These are phyloP conservation scores for Bryconaethiops microstoma DNA, from an alignment of 2,797 vertebrate genomes.

Conservation along the genomic window DNA sequence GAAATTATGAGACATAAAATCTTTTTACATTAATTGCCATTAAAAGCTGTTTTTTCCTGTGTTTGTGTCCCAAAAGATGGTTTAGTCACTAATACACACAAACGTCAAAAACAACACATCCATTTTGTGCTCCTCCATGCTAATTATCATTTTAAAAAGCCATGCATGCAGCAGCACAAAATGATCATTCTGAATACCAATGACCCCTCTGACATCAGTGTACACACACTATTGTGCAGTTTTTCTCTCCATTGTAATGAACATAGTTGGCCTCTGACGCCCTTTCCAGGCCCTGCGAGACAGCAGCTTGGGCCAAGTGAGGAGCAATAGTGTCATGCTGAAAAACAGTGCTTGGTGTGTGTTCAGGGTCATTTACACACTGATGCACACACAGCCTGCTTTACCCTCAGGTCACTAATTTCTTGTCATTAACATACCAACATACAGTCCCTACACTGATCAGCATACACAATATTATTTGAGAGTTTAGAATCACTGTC, in stretches of 20 bases:
- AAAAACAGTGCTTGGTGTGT: background rate
- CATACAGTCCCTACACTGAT: background rate
- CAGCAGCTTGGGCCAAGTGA: slow-evolving; percentile 7
- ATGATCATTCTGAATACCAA: slow-evolving; percentile 50
- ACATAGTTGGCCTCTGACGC: slow-evolving; percentile 26
- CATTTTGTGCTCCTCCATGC: slow-evolving; percentile 1
- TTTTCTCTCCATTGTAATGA: slow-evolving; percentile 37
- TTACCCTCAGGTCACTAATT: slow-evolving; percentile 6
- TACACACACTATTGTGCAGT: slow-evolving; percentile 16
- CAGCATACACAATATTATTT: background rate
- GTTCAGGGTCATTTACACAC: slow-evolving; percentile 23
- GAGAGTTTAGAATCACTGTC: background rate
- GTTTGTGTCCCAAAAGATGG: no score
- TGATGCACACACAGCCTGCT: background rate
- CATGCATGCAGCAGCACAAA: slow-evolving; percentile 32
- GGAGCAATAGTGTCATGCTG: background rate
- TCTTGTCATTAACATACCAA: slow-evolving; percentile 27
- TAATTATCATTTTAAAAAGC: slow-evolving; percentile 44
- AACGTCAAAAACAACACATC: slow-evolving; percentile 30
- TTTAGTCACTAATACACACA: background rate
- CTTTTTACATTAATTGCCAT: no score
- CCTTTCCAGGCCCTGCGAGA: background rate
- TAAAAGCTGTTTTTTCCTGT: no score
- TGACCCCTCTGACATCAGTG: slow-evolving; percentile 34
- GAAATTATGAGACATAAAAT: no score